These are phyloP conservation scores for Onthophagus taurus DNA, from an alignment of 1,140 invertebrate genomes.

Conservation along the genomic window DNA sequence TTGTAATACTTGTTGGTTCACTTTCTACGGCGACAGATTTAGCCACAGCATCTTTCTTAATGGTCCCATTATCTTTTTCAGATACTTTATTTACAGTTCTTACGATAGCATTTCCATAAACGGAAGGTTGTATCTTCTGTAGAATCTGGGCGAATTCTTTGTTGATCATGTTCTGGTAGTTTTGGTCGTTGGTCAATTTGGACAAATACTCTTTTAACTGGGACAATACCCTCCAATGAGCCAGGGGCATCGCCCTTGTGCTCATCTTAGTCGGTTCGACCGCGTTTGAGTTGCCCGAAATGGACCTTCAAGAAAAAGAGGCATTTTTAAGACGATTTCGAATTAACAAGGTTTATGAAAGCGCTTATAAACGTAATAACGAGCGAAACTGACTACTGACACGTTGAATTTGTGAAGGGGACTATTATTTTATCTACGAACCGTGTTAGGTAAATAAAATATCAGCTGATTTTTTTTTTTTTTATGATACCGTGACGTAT, in stretches of 20 bases:
- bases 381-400: too few species aligned
- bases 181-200: conserved; percentile 42
- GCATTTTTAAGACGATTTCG: background rate
- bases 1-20: background rate
- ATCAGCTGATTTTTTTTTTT: too few species aligned
- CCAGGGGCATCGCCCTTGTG: conserved; percentile 39
- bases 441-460: background rate
- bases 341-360: background rate
- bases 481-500: too few species aligned
- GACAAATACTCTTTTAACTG: conserved; percentile 41
- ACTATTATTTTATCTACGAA: background rate
- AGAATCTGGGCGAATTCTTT: conserved; percentile 45
- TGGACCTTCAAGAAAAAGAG: conserved; percentile 1
- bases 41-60: background rate
- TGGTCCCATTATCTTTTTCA: background rate
- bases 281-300: conserved; percentile 25
- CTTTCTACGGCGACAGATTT: background rate
- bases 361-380: background rate
- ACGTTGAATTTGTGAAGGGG: background rate
- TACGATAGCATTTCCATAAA: conserved; percentile 31
- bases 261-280: conserved; percentile 28
- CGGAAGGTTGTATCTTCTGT: conserved; percentile 39
- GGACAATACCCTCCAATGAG: conserved; percentile 42
- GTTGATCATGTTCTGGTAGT: conserved; percentile 39
- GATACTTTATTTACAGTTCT: background rate